Conservation (phyloP, 2,113 vertebrate genomes). For the Indri indri region DNA sequence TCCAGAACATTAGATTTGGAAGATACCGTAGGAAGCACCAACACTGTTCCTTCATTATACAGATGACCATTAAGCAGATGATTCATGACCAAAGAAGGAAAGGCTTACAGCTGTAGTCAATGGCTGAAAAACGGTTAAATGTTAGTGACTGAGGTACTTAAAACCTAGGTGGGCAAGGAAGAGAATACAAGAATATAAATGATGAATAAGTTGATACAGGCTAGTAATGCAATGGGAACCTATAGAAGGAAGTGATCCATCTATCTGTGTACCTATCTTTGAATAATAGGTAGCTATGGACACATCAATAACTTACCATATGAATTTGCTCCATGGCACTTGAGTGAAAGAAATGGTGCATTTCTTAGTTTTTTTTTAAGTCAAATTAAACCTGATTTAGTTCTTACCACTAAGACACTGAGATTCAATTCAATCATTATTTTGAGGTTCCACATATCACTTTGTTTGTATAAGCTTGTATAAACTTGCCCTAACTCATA, state of each 20-base stretch:
- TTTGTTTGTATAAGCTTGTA: not conserved
- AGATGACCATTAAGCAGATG: not conserved
- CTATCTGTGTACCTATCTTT: not conserved
- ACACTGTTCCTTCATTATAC: not conserved
- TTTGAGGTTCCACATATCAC: not conserved
- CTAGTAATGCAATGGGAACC: not conserved
- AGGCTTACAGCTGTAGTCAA: not conserved
- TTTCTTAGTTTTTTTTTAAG: not conserved
- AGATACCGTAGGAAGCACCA: not conserved
- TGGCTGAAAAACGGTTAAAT: not conserved
- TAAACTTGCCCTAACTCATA: not conserved
- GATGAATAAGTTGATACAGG: not conserved
- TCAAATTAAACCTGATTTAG: not conserved
- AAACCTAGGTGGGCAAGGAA: not conserved
- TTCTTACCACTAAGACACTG: not conserved
- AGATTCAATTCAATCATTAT: not conserved
- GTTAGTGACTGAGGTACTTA: not conserved
- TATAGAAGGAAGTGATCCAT: not conserved
- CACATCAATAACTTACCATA: not conserved
- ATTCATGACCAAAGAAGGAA: not conserved
- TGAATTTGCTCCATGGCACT: not conserved
- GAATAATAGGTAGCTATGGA: not conserved
- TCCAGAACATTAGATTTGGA: not conserved
- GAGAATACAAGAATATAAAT: not conserved
- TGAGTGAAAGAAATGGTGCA: not conserved